These are phyloP conservation scores for Netelia inedita DNA, from an alignment of 2,888 invertebrate genomes.

Conservation along the genomic window DNA sequence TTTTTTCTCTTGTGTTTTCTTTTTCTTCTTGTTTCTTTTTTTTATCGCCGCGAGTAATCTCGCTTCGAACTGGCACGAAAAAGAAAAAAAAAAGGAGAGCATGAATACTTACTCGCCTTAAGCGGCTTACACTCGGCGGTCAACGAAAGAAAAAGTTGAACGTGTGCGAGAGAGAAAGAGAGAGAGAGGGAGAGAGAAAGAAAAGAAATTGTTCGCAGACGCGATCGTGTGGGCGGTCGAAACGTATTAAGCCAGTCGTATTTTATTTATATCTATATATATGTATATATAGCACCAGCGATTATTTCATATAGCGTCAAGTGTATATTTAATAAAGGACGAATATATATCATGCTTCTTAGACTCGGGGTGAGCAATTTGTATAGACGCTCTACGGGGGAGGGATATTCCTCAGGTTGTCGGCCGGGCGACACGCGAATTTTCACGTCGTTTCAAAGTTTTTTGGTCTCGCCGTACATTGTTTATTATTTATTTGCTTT, in stretches of 20 bases:
- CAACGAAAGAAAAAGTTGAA: constrained; percentile 28
- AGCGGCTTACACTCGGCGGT: constrained; percentile 4
- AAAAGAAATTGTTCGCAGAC: constrained; percentile 30
- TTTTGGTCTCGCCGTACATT: neutral
- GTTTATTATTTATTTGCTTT: neutral
- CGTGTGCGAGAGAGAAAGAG: neutral
- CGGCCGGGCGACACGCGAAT: constrained; percentile 56
- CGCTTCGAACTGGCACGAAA: constrained; percentile 31
- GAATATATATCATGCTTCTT: constrained; percentile 30
- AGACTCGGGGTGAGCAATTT: constrained; percentile 20
- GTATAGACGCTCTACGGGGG: constrained; percentile 15
- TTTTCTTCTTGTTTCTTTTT: neutral
- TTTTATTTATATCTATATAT: too few relatives aligned
- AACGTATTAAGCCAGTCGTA: constrained; percentile 33
- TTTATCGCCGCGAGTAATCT: constrained; percentile 47
- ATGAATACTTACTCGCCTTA: constrained; percentile 12
- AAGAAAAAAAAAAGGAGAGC: constrained; percentile 5
- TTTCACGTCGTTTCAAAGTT: constrained; percentile 12
- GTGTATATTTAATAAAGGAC: constrained; percentile 54
- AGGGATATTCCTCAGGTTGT: constrained; percentile 61
- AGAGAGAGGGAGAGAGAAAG: constrained; percentile 15
- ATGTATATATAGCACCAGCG: constrained; percentile 23
- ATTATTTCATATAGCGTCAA: constrained; percentile 24
- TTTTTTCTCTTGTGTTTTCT: neutral
- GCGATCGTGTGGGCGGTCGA: constrained; percentile 45